Evolutionary conservation across 1,140 invertebrate genomes (phyloP).

Genomic region (Musca domestica): DNA sequence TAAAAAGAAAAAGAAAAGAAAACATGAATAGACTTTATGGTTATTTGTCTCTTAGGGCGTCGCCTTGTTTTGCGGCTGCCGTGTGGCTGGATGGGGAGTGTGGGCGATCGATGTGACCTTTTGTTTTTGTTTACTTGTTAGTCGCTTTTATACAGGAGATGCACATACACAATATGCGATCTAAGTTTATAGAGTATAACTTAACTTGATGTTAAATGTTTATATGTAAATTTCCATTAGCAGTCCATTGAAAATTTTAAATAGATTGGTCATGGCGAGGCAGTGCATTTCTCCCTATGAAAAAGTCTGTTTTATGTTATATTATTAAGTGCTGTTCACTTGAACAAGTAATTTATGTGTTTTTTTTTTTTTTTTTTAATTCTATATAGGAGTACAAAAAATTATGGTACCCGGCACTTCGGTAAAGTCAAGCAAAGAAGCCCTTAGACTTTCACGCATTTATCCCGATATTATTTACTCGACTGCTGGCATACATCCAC

Average conservation of each 20-base stretch:
- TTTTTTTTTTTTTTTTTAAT: slow-evolving; percentile 5
- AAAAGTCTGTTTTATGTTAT: slow-evolving; percentile 7
- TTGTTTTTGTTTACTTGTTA: slow-evolving; percentile 23
- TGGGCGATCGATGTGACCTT: slow-evolving; percentile 19
- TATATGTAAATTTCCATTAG: no score
- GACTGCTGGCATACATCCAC: slow-evolving; percentile 93
- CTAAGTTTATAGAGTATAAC: no score
- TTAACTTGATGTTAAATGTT: no score
- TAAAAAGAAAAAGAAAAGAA: no score
- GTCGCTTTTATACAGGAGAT: not conserved
- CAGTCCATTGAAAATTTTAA: no score
- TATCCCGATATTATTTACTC: slow-evolving; percentile 89
- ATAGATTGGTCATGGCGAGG: no score
- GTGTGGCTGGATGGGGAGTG: not conserved
- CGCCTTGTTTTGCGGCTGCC: not conserved
- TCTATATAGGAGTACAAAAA: slow-evolving; percentile 77
- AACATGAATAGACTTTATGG: no score
- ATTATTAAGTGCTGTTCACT: slow-evolving; percentile 7
- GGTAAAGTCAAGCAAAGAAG: slow-evolving; percentile 85
- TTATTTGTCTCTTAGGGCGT: slow-evolving; percentile 13
- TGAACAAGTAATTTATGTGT: not conserved
- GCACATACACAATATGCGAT: not conserved
- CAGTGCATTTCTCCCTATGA: no score
- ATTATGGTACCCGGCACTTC: slow-evolving; percentile 92
- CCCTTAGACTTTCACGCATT: slow-evolving; percentile 79